phyloP scores from a whole-genome alignment of 2,797 vertebrate species.

The Peromyscus melanophrys region DNA sequence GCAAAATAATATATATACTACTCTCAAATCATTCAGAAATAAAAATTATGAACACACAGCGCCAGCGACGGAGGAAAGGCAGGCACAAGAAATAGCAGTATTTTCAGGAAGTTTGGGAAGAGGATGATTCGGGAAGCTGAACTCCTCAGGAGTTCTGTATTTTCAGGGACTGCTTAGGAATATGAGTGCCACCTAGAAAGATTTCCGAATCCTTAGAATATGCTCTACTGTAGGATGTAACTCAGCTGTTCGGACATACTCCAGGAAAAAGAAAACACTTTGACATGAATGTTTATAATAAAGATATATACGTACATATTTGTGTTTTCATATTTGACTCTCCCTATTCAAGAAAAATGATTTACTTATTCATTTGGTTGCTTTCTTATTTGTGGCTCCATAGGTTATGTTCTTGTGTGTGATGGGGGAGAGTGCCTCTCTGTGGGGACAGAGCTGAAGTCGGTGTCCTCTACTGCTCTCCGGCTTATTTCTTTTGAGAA shows the following conservation, averaged over 20 bases:
- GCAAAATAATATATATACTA: neutral
- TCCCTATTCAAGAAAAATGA: neutral
- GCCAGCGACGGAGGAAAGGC: neutral
- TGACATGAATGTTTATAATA: neutral
- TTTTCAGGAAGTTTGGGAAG: neutral
- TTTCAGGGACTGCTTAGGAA: constrained; percentile 11
- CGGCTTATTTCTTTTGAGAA: neutral
- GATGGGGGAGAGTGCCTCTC: neutral
- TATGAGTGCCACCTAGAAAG: neutral
- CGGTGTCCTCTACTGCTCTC: neutral
- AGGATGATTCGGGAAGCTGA: neutral
- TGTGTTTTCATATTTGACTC: neutral
- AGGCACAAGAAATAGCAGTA: neutral
- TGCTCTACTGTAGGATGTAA: neutral
- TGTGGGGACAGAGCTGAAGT: neutral
- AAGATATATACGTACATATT: neutral
- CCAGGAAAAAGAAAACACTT: constrained; percentile 6
- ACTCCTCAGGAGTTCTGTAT: neutral
- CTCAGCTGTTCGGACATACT: neutral
- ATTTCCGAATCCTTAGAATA: neutral
- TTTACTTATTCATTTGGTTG: neutral
- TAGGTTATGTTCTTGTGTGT: neutral
- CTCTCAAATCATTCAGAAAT: neutral
- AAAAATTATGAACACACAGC: neutral
- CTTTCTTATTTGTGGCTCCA: neutral